Evolutionary conservation across 2,888 invertebrate genomes (phyloP).

Genomic region (Panzeria rudis): DNA sequence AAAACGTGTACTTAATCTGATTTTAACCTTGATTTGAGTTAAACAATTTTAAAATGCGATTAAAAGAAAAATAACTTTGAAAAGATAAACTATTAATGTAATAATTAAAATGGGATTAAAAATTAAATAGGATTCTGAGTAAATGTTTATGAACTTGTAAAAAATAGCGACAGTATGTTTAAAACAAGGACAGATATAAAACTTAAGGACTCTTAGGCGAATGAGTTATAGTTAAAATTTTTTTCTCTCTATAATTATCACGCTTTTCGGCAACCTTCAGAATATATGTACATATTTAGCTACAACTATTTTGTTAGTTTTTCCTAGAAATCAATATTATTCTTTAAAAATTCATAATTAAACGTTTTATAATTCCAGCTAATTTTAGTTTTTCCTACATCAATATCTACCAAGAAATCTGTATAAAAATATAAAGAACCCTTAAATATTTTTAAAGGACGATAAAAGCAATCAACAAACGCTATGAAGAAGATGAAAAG

Average conservation of each 20-base stretch:
- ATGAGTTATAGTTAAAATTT: not conserved
- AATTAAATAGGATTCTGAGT: conserved; percentile 21
- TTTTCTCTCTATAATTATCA: too few relatives aligned
- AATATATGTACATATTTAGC: not conserved
- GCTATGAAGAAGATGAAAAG: conserved; percentile 43
- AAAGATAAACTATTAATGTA: conserved; percentile 7
- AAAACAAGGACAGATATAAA: conserved; percentile 15
- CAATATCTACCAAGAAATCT: conserved; percentile 38
- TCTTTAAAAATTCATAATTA: conserved; percentile 1
- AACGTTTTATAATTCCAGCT: conserved; percentile 12
- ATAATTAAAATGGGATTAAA: conserved; percentile 31
- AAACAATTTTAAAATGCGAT: conserved; percentile 38
- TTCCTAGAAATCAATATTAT: conserved; percentile 23
- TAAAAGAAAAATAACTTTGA: conserved; percentile 7
- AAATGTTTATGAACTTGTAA: conserved; percentile 6
- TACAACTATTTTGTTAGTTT: conserved; percentile 21
- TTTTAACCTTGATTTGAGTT: conserved; percentile 57
- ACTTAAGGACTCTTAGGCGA: not conserved
- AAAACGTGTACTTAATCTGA: conserved; percentile 26
- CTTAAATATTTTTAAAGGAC: conserved; percentile 24
- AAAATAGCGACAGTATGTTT: not conserved
- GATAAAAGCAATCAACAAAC: conserved; percentile 24
- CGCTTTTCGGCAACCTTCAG: not conserved
- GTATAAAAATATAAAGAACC: not conserved
- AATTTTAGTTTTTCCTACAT: conserved; percentile 37